Evolutionary conservation across 2,797 vertebrate genomes (phyloP), one percentile per base, ranked within the genome.

Genomic region (Acanthiza pusilla): DNA sequence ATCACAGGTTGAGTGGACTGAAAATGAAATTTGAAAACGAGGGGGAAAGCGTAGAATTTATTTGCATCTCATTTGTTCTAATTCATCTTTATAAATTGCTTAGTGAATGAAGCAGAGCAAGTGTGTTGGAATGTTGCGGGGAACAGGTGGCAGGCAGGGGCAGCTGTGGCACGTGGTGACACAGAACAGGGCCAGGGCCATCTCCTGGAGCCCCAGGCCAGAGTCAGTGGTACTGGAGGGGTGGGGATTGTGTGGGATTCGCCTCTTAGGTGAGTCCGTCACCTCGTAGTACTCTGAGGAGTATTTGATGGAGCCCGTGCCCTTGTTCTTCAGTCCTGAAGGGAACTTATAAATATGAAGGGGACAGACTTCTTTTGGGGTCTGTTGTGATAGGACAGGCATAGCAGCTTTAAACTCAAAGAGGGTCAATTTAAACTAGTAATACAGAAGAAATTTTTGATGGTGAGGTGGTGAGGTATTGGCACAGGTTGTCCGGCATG

Each of bases 1-100:
- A 98, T 98, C 98, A 96, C 97, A 98, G 97, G 98, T 98, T 98
- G 98, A 98, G 97, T 98, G 97, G 98, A 97, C 98, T 97, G 97
- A 98, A 98, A 98, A 98, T 98, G 97, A 97, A 98, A 98, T 98
- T 97, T 97, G 96, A 97, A 98, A 98, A 98, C 88, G 55, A 97
- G 93, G 94, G 96, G 97, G 97, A 98, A 98, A 97, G 97, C 96
- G 62, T 54, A 92, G 97, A 97, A 98, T 98, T 96, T 97, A 98
- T 98, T 98, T 98, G 97, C 98, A 98, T 98, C 96, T 98, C 96
- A 98, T 98, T 97, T 97, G 94, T 97, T 96, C 94, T 95, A 97
- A 97, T 97, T 97, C 95, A 93, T 96, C 93, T 97, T 97, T 96
- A 90, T 96, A 94, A 97, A 95, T 91, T 85, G 94, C 95, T 94